A percentile compares a stretch with the other conserved stretches of the same genome.
These are phyloP conservation scores for Orbicella faveolata DNA, from an alignment of 64 coral and sea anemone genomes.

Conservation along the genomic window DNA sequence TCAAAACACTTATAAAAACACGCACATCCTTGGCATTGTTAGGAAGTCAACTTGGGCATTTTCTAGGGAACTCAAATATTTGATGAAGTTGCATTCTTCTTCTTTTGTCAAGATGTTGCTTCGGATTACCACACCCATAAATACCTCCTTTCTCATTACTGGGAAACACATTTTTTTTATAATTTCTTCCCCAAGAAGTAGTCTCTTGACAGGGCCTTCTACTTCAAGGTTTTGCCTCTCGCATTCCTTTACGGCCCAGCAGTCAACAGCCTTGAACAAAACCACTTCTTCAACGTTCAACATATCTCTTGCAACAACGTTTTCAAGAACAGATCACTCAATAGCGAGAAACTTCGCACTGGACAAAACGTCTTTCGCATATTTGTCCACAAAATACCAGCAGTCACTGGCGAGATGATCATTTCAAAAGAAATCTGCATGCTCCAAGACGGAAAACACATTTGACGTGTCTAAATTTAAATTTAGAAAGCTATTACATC, in stretches of 20 bases:
- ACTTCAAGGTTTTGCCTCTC: neutral
- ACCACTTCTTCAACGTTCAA: slow-evolving; percentile 37
- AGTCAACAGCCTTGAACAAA: slow-evolving; percentile 33
- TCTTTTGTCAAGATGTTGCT: slow-evolving; percentile 31
- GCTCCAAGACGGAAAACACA: slow-evolving; percentile 47
- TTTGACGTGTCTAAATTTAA: slow-evolving; percentile 30
- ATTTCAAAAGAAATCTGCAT: slow-evolving; percentile 25
- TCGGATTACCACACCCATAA: slow-evolving; percentile 27
- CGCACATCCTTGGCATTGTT: too few relatives aligned
- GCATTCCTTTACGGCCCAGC: slow-evolving; percentile 42
- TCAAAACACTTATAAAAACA: too few relatives aligned
- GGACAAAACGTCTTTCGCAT: slow-evolving; percentile 17
- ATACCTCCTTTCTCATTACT: slow-evolving; percentile 27
- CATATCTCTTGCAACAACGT: slow-evolving; percentile 36
- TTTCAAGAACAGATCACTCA: neutral
- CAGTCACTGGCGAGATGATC: slow-evolving; percentile 20
- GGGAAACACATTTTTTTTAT: slow-evolving; percentile 35
- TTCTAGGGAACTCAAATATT: too few relatives aligned
- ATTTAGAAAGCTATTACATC: slow-evolving; percentile 22
- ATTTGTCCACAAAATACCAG: slow-evolving; percentile 21
- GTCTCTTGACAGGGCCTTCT: slow-evolving; percentile 34
- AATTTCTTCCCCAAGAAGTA: slow-evolving; percentile 21
- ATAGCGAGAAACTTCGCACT: slow-evolving; percentile 9
- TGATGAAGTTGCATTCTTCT: too few relatives aligned
- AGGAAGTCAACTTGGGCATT: too few relatives aligned